A percentile compares a stretch with the other conserved stretches of the same genome.
These are phyloP conservation scores for Sminthurinus signatus DNA, from an alignment of 1,140 invertebrate genomes.

Conservation along the genomic window DNA sequence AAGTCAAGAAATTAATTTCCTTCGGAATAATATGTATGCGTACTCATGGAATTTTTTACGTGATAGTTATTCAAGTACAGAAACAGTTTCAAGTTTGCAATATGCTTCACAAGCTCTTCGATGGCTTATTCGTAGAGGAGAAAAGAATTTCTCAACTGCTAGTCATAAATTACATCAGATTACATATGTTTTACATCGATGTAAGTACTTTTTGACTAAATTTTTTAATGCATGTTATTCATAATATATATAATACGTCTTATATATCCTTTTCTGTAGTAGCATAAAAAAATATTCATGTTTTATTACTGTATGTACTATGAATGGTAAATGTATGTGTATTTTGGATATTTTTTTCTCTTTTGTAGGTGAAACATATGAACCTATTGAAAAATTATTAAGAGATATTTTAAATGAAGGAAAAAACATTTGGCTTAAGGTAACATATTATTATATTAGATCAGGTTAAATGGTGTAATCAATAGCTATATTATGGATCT, in stretches of 20 bases:
- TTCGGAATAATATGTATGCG: slow-evolving; percentile 3
- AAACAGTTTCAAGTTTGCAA: not conserved
- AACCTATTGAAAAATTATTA: not conserved
- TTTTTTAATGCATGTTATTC: no score
- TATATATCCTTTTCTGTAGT: no score
- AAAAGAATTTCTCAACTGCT: slow-evolving; percentile 6
- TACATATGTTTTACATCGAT: not conserved
- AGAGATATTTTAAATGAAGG: not conserved
- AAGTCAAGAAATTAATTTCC: not conserved
- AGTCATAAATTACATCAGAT: slow-evolving; percentile 9
- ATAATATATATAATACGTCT: no score
- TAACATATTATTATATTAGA: no score
- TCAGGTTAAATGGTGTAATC: no score
- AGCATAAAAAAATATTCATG: no score
- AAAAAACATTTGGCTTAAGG: not conserved
- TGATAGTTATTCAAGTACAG: not conserved
- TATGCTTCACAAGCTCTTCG: slow-evolving; percentile 2
- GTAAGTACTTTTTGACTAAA: no score
- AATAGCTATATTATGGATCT: not conserved
- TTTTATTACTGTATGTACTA: no score
- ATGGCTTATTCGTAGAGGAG: slow-evolving; percentile 8
- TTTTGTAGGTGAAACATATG: not conserved
- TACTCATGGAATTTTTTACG: slow-evolving; percentile 10
- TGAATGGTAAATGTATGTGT: no score
- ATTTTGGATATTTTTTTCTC: no score